phyloP scores from a whole-genome alignment of 2,888 invertebrate genomes.

The Luperina nickerlii region DNA sequence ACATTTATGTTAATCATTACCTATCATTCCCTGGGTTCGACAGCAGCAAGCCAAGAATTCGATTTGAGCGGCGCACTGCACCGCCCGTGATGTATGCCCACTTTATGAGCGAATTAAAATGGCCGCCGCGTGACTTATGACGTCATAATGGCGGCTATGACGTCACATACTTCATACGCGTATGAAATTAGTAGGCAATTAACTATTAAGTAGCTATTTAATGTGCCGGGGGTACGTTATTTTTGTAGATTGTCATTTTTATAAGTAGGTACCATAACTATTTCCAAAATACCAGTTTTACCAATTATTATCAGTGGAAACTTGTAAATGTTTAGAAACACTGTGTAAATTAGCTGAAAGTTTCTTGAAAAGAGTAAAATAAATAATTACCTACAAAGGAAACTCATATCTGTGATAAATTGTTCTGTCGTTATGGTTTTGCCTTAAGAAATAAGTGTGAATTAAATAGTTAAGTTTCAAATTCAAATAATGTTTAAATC shows the following conservation, averaged over 20 bases:
- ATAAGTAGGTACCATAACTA: neutral
- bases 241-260: neutral
- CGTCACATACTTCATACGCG: conserved; percentile 53
- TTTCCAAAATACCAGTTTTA: neutral
- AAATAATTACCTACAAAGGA: too few relatives aligned
- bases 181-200: conserved; percentile 39
- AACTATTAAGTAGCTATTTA: conserved; percentile 18
- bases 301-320: too few relatives aligned
- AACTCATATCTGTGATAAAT: neutral
- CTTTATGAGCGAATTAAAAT: conserved; percentile 82
- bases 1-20: too few relatives aligned
- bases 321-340: too few relatives aligned
- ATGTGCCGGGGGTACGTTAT: neutral
- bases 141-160: conserved; percentile 71
- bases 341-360: too few relatives aligned
- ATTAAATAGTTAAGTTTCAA: neutral
- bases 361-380: too few relatives aligned
- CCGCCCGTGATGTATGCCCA: conserved; percentile 76
- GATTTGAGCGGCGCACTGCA: conserved; percentile 72
- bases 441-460: too few relatives aligned
- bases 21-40: conserved; percentile 25
- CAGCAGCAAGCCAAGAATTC: conserved; percentile 73
- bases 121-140: conserved; percentile 77
- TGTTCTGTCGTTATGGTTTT: neutral
- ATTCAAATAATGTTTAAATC: neutral